Conservation (phyloP, 2,797 vertebrate species). For the Oryzias dopingdopingensis region DNA sequence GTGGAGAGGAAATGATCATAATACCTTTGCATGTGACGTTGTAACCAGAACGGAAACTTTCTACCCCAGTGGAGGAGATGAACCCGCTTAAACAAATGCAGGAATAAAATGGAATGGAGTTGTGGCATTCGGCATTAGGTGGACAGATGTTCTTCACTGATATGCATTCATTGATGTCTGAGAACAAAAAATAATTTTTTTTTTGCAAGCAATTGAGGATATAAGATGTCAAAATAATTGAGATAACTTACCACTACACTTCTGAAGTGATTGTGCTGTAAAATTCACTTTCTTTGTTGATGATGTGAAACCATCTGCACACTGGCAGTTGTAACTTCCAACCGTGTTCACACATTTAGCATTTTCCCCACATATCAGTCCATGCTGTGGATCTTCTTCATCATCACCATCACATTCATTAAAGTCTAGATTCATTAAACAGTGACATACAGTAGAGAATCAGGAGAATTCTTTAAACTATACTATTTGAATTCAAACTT, state of each 20-base stretch:
- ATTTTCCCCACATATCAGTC: conserved; percentile 21
- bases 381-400: not conserved
- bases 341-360: conserved; percentile 13
- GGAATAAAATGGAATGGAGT: not conserved
- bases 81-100: conserved; percentile 62
- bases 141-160: conserved; percentile 24
- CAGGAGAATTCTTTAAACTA: not conserved
- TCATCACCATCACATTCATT: conserved; percentile 33
- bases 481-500: too few relatives aligned
- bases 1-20: not conserved
- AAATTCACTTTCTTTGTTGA: fast-evolving
- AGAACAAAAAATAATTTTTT: conserved; percentile 6
- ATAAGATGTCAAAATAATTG: fast-evolving
- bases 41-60: fast-evolving
- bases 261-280: fast-evolving
- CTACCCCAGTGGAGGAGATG: not conserved
- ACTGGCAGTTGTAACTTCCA: conserved; percentile 63
- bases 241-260: conserved; percentile 40
- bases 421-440: conserved; percentile 11
- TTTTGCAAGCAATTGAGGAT: not conserved
- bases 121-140: not conserved
- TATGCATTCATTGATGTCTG: conserved; percentile 60
- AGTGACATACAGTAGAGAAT: not conserved
- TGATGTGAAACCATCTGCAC: conserved; percentile 20
- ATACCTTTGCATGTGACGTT: conserved; percentile 50